phyloP scores from a whole-genome alignment of 2,797 vertebrate genomes.

The Staurois parvus region DNA sequence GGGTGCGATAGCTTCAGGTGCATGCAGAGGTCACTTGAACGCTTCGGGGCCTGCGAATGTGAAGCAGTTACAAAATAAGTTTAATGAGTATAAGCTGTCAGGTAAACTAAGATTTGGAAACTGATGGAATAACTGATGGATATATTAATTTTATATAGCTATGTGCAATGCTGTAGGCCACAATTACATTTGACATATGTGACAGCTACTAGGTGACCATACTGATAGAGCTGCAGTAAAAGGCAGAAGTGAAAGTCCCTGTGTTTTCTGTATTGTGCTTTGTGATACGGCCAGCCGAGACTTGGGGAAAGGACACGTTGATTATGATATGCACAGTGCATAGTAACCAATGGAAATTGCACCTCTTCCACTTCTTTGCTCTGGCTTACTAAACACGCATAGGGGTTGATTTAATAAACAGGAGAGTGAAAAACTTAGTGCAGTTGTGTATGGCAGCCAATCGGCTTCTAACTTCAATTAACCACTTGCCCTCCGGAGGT shows the following conservation, averaged over 20 bases:
- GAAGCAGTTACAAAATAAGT: conserved; percentile 6
- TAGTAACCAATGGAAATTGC: no score
- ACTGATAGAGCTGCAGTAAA: not conserved
- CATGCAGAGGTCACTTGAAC: not conserved
- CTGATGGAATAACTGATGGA: conserved; percentile 24
- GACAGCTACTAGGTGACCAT: conserved; percentile 29
- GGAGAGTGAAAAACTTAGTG: no score
- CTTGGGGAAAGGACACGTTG: no score
- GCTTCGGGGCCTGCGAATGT: not conserved
- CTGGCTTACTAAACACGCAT: no score
- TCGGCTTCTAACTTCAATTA: no score
- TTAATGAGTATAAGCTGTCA: conserved; percentile 28
- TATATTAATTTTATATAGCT: conserved; percentile 26
- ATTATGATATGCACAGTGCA: no score
- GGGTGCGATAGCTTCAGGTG: not conserved
- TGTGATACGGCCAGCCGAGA: no score
- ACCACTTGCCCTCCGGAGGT: no score
- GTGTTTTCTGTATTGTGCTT: not conserved
- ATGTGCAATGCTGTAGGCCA: conserved; percentile 40
- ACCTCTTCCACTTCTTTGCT: no score
- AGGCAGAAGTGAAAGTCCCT: not conserved
- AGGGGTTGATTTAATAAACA: no score
- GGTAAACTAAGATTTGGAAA: conserved; percentile 9
- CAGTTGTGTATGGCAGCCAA: no score
- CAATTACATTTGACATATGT: conserved; percentile 50